Conservation (phyloP, 2,797 vertebrate species). For the Florisuga fusca region DNA sequence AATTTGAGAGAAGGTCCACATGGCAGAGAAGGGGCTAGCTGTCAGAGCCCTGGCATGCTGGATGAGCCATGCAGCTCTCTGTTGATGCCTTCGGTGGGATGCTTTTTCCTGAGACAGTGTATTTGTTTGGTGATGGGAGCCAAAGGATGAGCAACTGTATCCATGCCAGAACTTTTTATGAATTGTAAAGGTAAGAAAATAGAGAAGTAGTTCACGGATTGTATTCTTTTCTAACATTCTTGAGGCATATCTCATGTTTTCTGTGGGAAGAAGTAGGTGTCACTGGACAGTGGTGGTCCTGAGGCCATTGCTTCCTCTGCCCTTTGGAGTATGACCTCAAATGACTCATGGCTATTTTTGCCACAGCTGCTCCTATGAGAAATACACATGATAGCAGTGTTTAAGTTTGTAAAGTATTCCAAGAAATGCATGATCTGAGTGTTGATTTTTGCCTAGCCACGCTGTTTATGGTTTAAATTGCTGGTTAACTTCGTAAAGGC, state of each 20-base stretch:
- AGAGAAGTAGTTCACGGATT: fast-evolving
- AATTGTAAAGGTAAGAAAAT: background rate
- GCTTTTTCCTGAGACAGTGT: no score
- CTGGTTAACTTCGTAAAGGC: background rate
- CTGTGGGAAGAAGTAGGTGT: background rate
- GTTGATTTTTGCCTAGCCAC: background rate
- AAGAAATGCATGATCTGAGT: background rate
- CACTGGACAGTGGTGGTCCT: background rate
- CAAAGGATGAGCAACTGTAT: no score
- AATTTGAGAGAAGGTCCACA: background rate
- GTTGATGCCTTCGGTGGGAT: background rate
- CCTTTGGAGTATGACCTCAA: background rate
- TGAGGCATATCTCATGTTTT: background rate
- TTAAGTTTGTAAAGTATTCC: background rate
- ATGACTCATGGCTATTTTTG: background rate
- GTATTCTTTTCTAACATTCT: background rate
- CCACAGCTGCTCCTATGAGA: background rate
- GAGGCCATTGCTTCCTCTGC: background rate
- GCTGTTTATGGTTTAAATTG: background rate
- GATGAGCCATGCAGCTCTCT: background rate
- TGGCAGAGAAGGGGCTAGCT: fast-evolving
- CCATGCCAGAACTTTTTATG: background rate
- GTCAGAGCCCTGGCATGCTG: fast-evolving
- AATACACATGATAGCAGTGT: background rate
- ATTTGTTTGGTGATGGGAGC: no score